Evolutionary conservation across 2,113 vertebrate genomes (phyloP).

Genomic region (Brachionichthys hirsutus): DNA sequence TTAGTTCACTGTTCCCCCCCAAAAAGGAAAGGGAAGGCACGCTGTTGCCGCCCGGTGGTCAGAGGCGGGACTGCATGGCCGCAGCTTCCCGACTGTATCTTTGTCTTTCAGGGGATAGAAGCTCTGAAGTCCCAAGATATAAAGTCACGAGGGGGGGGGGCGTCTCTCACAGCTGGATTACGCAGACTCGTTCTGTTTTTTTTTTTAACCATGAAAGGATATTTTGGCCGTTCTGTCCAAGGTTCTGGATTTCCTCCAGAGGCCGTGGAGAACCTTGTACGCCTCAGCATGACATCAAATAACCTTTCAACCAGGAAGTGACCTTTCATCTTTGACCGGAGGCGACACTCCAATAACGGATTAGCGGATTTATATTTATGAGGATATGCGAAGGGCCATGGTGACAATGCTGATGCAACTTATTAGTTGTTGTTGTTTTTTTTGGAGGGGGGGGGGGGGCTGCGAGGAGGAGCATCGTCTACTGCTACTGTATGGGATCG

Average conservation of each 20-base stretch:
- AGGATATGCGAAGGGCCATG: slow-evolving; percentile 28
- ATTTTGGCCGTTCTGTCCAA: slow-evolving; percentile 52
- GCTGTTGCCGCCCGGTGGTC: slow-evolving; percentile 54
- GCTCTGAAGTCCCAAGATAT: slow-evolving; percentile 42
- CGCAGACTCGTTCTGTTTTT: slow-evolving; percentile 38
- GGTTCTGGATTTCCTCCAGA: slow-evolving; percentile 57
- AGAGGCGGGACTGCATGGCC: neutral
- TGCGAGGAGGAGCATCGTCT: slow-evolving; percentile 46
- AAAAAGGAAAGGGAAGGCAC: slow-evolving; percentile 19
- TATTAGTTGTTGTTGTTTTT: slow-evolving; percentile 47
- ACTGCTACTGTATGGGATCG: slow-evolving; percentile 26
- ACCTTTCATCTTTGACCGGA: slow-evolving; percentile 64
- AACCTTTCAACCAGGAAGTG: slow-evolving; percentile 71
- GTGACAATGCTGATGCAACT: slow-evolving; percentile 50
- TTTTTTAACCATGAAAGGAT: slow-evolving; percentile 54
- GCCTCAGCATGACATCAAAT: slow-evolving; percentile 57
- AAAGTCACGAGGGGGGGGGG: slow-evolving; percentile 39
- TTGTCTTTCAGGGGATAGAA: slow-evolving; percentile 49
- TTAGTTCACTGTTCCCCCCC: slow-evolving; percentile 15
- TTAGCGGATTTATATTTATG: slow-evolving; percentile 30
- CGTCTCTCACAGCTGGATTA: slow-evolving; percentile 54
- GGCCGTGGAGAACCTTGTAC: slow-evolving; percentile 47
- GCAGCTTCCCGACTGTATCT: neutral
- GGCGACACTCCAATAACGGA: slow-evolving; percentile 28
- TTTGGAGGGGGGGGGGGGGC: slow-evolving; percentile 37